Base-by-base conservation (phyloP, 2,113 vertebrate species). In the Bubo scandiacus region DNA sequence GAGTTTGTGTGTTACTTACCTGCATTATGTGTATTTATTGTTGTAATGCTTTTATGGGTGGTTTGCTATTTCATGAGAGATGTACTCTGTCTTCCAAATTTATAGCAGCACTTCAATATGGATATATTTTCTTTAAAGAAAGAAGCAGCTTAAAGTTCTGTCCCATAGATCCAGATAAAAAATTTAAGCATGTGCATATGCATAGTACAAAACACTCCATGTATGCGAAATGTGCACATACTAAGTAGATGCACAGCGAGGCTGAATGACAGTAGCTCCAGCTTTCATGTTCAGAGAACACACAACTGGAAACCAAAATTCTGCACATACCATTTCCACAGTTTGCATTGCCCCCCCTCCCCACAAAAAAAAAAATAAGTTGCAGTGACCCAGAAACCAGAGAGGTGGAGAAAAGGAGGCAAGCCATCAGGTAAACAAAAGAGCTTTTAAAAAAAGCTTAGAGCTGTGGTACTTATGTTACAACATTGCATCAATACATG, bases 211-310 rank as follows among this genome's bases (percentile, higher is more conserved):
- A 74, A 7, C 34, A 2, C 13, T 66, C 34, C 13, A 3, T 0
- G 0, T 8, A 23, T 7, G 18, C 1, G 5, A 27, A 43, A 13
- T 25, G 30, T 4, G 20, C 51, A 32, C 43, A 10, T 13, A 6
- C n/a, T 23, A 22, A 66, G 42, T 3, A 59, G 49, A 36, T 42
- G 70, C 38, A 51, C 34, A 17, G 59, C 3, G 51, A 81, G 68
- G 42, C 15, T 54, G 67, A 34, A 13, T 9, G 55, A 9, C 34
- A 55, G 63, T 8, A 65, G 15, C 45, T 74, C 15, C 59, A 70
- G 40, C 36, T 49, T n/a, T 47, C 47, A 2, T 5, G n/a, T 15
- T 40, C 30, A 49, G 29, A 36, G 34, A 91, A 27, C 4, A 10
- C 19, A 38, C 36, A 65, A 3, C 58, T 70, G 29, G 42, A 62